Percentiles rank a stretch among this genome's conserved stretches.
phyloP scores from a whole-genome alignment of 2,797 vertebrate genomes.

The Galagoides demidoff region DNA sequence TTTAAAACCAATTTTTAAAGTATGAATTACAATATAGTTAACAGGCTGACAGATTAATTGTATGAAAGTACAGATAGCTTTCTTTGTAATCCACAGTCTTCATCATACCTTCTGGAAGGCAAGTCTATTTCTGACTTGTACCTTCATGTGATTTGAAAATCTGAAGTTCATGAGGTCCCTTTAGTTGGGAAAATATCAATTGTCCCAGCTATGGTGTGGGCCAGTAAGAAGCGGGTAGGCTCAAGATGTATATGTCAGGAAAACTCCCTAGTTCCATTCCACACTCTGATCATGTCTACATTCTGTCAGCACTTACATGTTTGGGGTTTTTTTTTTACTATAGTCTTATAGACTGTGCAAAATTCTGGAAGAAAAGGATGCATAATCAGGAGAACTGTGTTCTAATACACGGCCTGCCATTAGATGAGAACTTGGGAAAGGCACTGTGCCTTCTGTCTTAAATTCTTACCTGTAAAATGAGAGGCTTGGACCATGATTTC shows the following conservation, averaged over 20 bases:
- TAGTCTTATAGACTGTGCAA: background rate
- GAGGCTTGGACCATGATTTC: background rate
- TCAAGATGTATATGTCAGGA: background rate
- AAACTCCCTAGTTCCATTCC: background rate
- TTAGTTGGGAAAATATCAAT: background rate
- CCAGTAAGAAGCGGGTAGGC: background rate
- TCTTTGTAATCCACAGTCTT: conserved; percentile 30
- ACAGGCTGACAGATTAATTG: conserved; percentile 50
- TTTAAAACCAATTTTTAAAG: conserved; percentile 57
- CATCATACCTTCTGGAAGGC: conserved; percentile 5
- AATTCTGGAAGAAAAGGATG: background rate
- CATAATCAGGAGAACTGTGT: background rate
- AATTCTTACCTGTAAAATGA: background rate
- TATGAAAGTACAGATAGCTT: conserved; percentile 4
- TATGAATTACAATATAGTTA: conserved; percentile 61
- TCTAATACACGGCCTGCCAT: background rate
- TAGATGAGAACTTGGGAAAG: background rate
- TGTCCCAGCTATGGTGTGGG: background rate
- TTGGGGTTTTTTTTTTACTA: background rate
- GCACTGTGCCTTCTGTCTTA: background rate
- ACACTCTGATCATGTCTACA: background rate
- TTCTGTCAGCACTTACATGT: background rate
- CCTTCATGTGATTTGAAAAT: background rate
- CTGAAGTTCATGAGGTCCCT: background rate
- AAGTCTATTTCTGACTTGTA: conserved; percentile 2